These are phyloP conservation scores for Protomyctophum bolini DNA, from an alignment of 2,113 vertebrate species.

Conservation along the genomic window DNA sequence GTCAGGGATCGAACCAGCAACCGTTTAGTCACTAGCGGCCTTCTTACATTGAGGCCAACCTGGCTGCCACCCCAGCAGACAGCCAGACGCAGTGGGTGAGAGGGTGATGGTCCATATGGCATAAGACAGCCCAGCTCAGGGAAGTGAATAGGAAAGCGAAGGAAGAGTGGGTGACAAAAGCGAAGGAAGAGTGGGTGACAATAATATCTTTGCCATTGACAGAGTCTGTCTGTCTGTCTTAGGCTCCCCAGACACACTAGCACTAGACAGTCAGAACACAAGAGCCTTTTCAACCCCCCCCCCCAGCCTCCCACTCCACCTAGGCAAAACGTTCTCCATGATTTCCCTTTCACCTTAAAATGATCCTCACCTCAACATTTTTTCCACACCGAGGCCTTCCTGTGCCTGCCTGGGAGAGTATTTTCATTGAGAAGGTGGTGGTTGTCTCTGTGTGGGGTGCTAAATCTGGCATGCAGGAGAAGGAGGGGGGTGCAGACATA, in stretches of 20 bases:
- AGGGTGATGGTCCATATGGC: conserved; percentile 24
- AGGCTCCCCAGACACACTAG: conserved; percentile 50
- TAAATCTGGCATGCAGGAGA: conserved; percentile 36
- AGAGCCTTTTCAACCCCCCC: conserved; percentile 21
- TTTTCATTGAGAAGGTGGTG: conserved; percentile 58
- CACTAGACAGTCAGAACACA: conserved; percentile 54
- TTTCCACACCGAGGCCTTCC: conserved; percentile 68
- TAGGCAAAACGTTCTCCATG: conserved; percentile 51
- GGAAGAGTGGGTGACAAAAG: conserved; percentile 22
- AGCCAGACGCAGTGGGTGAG: too few species aligned
- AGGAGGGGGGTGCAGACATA: conserved; percentile 19
- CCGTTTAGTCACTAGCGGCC: too few species aligned
- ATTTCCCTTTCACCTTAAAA: conserved; percentile 75
- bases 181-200: conserved; percentile 16
- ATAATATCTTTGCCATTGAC: conserved; percentile 56
- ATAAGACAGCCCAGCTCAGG: conserved; percentile 9
- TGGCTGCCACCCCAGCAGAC: background rate
- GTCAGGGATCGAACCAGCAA: too few species aligned
- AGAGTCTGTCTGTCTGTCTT: background rate
- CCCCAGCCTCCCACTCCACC: conserved; percentile 36
- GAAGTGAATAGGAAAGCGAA: conserved; percentile 9
- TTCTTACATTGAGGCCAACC: too few species aligned
- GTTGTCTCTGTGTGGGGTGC: conserved; percentile 40
- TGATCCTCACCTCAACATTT: conserved; percentile 65
- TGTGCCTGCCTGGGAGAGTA: conserved; percentile 52